phyloP scores from a whole-genome alignment of 2,888 invertebrate genomes.

The Leucoma salicis region DNA sequence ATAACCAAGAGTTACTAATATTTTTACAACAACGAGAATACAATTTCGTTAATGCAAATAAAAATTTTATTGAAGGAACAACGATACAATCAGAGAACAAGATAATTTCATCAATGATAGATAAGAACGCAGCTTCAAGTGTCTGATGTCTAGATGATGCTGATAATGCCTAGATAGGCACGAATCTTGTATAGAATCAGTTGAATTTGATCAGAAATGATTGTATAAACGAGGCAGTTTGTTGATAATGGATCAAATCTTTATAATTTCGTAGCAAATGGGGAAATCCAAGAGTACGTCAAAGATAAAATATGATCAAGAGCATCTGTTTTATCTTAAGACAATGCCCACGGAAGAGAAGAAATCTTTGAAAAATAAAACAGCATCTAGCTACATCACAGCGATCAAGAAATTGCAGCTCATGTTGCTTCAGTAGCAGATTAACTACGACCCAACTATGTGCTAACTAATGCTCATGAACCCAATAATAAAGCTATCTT shows the following conservation, averaged over 20 bases:
- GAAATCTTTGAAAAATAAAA: too few relatives aligned
- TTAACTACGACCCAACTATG: too few relatives aligned
- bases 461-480: too few relatives aligned
- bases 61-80: constrained; percentile 1
- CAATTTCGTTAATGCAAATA: not conserved
- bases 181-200: not conserved
- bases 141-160: not conserved
- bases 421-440: too few relatives aligned
- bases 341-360: too few relatives aligned
- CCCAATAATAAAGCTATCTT: too few relatives aligned
- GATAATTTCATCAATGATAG: constrained; percentile 1
- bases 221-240: not conserved
- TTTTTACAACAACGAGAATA: not conserved
- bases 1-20: not conserved
- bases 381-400: too few relatives aligned
- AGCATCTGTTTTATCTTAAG: not conserved
- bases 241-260: not conserved
- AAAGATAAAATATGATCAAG: not conserved
- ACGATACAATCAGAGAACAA: constrained; percentile 5
- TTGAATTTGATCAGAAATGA: not conserved
- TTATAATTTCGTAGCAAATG: not conserved
- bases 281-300: not conserved
- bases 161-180: not conserved
- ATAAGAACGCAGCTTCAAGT: not conserved
- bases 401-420: too few relatives aligned